phyloP scores from a whole-genome alignment of 2,797 vertebrate species.

The Sus cebifrons region DNA sequence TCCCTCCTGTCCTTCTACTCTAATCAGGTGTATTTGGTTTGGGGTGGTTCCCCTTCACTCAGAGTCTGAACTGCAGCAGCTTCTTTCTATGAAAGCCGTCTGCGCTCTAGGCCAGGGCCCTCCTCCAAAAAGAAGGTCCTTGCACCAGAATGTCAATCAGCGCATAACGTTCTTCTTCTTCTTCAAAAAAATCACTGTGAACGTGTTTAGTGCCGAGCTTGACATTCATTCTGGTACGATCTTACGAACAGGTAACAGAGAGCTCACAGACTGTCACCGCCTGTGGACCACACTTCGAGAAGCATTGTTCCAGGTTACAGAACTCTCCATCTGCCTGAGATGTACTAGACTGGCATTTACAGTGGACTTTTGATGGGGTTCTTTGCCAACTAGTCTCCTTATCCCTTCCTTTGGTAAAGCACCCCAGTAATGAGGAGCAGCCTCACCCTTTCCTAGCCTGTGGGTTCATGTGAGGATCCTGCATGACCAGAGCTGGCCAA shows the following conservation, averaged over 20 bases:
- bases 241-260: neutral
- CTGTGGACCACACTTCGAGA: neutral
- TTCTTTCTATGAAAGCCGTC: neutral
- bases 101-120: neutral
- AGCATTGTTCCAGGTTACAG: neutral
- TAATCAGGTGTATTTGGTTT: no score
- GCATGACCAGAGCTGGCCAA: neutral
- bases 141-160: neutral
- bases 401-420: neutral
- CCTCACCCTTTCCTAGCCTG: neutral
- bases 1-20: neutral
- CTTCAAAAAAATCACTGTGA: neutral
- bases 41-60: neutral
- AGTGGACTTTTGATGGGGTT: neutral
- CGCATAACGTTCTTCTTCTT: conserved; percentile 15
- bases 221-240: neutral
- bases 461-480: neutral
- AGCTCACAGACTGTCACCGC: neutral
- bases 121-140: neutral
- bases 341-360: neutral
- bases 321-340: neutral
- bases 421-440: neutral
- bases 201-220: neutral
- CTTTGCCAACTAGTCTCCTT: neutral
- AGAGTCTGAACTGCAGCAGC: neutral